phyloP scores from a whole-genome alignment of 2,888 invertebrate species.

The Macaria notata region DNA sequence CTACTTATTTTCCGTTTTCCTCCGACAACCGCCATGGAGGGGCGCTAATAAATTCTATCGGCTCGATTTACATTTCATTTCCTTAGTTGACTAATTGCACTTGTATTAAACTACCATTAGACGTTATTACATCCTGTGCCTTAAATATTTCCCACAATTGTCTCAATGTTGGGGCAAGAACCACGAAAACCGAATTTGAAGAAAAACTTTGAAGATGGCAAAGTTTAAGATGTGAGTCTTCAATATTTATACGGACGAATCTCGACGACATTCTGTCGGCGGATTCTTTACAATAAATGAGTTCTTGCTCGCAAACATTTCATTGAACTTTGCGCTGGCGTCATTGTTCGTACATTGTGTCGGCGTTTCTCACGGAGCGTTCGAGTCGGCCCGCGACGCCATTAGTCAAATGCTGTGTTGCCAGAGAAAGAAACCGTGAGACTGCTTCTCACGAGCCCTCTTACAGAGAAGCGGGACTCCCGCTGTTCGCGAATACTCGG shows the following conservation, averaged over 20 bases:
- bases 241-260: conserved; percentile 25
- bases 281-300: conserved; percentile 19
- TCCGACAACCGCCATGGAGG: conserved; percentile 20
- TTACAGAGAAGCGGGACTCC: conserved; percentile 53
- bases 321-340: conserved; percentile 43
- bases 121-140: conserved; percentile 38
- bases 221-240: conserved; percentile 7
- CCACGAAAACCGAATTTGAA: conserved; percentile 8
- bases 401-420: conserved; percentile 56
- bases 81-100: conserved; percentile 37
- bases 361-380: conserved; percentile 57
- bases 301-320: conserved; percentile 41
- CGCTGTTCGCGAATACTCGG: conserved; percentile 53
- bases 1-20: conserved; percentile 27
- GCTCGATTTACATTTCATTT: conserved; percentile 43
- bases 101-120: conserved; percentile 31
- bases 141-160: conserved; percentile 36
- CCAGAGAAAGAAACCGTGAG: conserved; percentile 60
- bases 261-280: conserved; percentile 22
- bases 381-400: conserved; percentile 37
- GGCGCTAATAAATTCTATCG: conserved; percentile 33
- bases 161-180: conserved; percentile 16
- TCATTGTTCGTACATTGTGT: conserved; percentile 37
- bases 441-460: conserved; percentile 60
- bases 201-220: conserved; percentile 15